Base-by-base conservation (phyloP, 2,113 vertebrate species). In the Hippocampus guttulatus region DNA sequence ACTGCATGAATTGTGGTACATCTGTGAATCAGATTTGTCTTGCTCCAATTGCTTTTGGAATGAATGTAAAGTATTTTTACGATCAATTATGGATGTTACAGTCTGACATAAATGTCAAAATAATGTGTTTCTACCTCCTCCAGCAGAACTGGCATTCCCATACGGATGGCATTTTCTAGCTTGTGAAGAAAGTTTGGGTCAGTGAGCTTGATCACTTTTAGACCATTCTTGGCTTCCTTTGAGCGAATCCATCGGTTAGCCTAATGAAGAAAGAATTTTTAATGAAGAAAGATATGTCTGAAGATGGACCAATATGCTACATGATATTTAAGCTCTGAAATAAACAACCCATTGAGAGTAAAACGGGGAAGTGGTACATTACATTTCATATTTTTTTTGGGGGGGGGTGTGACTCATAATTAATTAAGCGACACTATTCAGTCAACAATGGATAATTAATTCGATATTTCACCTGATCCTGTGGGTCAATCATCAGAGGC, bases 401-500 rank as follows among this genome's bases (percentile, higher is more conserved):
- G 30, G 7, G 3, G 30, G 3, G 47, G 15, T 0, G 10, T 25
- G 54, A 57, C n/a, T 23, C 52, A 55, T 11, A 14, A 25, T 58
- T 58, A 14, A 58, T 27, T 27, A 23, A 58, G 23, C 1, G 10
- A 58, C 23, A 25, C 23, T 58, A 58, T 25, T 58, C 23, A 25
- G 23, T 27, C 23, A 57, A 12, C n/a, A 54, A n/a, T 49, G 43
- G 30, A 63, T 15, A 47, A 2, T 49, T 45, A 12, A 45, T 15
- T 3, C 12, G 11, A 7, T 23, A 14, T 45, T 71, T 73, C 63
- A 94, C 94, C 91, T 95, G 94, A 86, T 95, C 95, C 79, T 96
- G 94, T 4, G 93, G 93, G 78, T 96, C 94, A 71, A 95, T 95
- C 93, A 96, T 95, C 55, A 95, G 88, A 33, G 94, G 94, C 93